A percentile compares a stretch with the other conserved stretches of the same genome.
Conservation (phyloP, 2,113 vertebrate genomes). For the Serinus canaria region DNA sequence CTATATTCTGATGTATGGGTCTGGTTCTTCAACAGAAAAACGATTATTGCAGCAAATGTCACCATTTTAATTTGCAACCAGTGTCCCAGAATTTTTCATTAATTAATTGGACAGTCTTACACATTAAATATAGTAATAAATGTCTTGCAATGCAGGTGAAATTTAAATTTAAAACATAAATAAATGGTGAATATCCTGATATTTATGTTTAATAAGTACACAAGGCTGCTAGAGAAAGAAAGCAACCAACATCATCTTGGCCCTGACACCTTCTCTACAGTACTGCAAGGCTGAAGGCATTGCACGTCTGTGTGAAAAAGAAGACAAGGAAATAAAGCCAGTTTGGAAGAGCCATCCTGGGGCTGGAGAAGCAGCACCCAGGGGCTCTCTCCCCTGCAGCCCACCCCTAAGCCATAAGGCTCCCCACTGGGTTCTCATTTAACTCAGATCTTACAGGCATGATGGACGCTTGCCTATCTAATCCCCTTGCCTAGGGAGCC, state of each 20-base stretch:
- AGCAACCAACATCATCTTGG: background rate
- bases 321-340: background rate
- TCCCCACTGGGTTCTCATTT: background rate
- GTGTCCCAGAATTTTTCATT: background rate
- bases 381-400: background rate
- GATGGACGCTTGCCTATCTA: background rate
- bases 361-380: background rate
- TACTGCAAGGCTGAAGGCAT: background rate
- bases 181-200: background rate
- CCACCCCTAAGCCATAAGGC: background rate
- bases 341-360: background rate
- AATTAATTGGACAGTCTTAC: slow-evolving; percentile 15
- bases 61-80: slow-evolving; percentile 4
- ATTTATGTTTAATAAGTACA: background rate
- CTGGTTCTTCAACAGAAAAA: background rate
- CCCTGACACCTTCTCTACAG: background rate
- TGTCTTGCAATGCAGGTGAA: slow-evolving; percentile 9
- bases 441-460: background rate
- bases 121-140: slow-evolving; percentile 32
- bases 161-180: slow-evolving; percentile 36
- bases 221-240: background rate
- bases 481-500: fast-evolving
- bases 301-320: fast-evolving
- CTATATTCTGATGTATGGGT: slow-evolving; percentile 3
- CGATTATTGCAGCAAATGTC: background rate